Base-by-base conservation (phyloP, 2,113 vertebrate genomes). In the Macquaria australasica region DNA sequence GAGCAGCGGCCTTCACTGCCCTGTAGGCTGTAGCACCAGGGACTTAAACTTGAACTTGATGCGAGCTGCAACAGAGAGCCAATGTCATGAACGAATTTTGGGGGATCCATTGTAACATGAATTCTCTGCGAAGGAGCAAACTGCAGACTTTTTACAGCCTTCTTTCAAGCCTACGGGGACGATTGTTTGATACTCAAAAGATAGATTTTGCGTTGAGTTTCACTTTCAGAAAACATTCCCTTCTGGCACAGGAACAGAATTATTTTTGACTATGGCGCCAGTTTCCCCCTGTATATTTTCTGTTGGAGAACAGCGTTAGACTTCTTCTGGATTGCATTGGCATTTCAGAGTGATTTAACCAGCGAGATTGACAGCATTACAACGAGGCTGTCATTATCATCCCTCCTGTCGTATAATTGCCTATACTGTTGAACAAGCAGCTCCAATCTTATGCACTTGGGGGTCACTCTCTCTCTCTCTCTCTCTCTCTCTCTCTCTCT, bases 391-490 rank as follows among this genome's bases (percentile, higher is more conserved):
- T 82, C 86, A 88, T 91, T 93, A 90, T 89, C 67, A 70, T 90
- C 88, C 80, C 88, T 90, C 85, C 87, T 90, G 89, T 88, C 88
- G 89, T 88, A 88, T 91, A 91, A 92, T 94, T 92, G 87, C 82
- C 83, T 81, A 64, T 89, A 86, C 75, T 91, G 88, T 88, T 86
- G 89, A 92, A 89, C 88, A 89, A 92, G 83, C 82, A 75, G 83
- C 84, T 84, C 71, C 76, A 67, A 83, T 89, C 77, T 84, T 75
- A 72, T 82, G 64, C 66, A 79, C 80, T 91, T 72, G 67, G 80
- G 73, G 82, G 75, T 73, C 66, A 79, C 62, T 31, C n/a, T 58
- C 68, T 41, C 43, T 58, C 82, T 69, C 15, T 70, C 56, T 59
- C 7, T 25, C 31, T 45, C 25, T 56, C 23, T 21, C 3, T 64